Conservation (phyloP, 2,797 vertebrate genomes). For the Pseudotriccus pelzelni region DNA sequence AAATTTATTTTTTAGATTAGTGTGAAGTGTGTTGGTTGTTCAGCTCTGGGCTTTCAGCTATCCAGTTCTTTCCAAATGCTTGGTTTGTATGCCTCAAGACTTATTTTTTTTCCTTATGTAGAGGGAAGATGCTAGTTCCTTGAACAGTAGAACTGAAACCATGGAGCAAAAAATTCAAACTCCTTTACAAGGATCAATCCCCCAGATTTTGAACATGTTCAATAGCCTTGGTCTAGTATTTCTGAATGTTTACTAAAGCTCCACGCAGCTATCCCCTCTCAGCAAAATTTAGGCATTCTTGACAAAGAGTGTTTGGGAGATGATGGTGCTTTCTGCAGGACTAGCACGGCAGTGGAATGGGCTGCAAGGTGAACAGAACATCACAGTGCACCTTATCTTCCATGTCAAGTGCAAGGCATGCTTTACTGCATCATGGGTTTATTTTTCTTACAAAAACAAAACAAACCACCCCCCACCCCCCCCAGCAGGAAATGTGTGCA, state of each 20-base stretch:
- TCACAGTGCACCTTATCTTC: background rate
- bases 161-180: background rate
- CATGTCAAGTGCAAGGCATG: background rate
- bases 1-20: background rate
- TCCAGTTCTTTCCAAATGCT: background rate
- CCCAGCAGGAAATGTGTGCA: accelerated
- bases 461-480: no score
- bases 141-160: background rate
- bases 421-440: background rate
- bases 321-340: background rate
- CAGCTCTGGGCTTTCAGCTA: background rate
- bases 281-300: background rate
- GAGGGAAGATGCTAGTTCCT: background rate
- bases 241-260: background rate
- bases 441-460: background rate
- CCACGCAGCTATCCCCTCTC: no score
- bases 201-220: background rate
- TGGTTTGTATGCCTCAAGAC: background rate
- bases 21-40: background rate
- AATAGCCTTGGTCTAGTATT: background rate
- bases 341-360: background rate
- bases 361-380: background rate
- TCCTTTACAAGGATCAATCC: background rate
- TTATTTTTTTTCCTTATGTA: background rate
- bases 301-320: background rate